Conservation (phyloP, 2,888 invertebrate genomes). For the Dinocampus coccinellae region DNA sequence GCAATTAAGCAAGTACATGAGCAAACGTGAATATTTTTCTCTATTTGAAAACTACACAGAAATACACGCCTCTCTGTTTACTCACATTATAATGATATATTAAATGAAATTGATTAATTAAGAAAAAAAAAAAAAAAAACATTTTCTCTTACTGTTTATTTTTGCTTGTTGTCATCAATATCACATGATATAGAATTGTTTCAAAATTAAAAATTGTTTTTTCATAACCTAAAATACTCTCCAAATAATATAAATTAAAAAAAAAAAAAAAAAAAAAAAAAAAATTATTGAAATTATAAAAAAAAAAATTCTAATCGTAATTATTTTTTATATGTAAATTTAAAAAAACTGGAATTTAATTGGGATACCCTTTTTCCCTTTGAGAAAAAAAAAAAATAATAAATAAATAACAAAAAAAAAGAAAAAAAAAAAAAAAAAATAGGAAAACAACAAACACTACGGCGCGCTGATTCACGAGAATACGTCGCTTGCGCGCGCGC, state of each 20-base stretch:
- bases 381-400: too few relatives aligned
- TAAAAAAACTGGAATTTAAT: too few relatives aligned
- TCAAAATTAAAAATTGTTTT: too few relatives aligned
- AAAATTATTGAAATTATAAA: too few relatives aligned
- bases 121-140: neutral
- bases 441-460: neutral
- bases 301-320: too few relatives aligned
- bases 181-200: neutral
- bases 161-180: neutral
- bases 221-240: too few relatives aligned
- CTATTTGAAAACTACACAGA: neutral
- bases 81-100: too few relatives aligned
- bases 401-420: neutral
- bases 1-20: constrained; percentile 28
- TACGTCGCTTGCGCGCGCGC: neutral
- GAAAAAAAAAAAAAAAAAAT: too few relatives aligned
- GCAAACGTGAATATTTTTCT: neutral
- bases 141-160: constrained; percentile 2
- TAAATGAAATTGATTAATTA: neutral
- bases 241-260: too few relatives aligned
- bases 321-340: too few relatives aligned
- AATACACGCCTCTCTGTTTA: neutral
- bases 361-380: too few relatives aligned
- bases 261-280: too few relatives aligned
- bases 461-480: neutral